A percentile compares a stretch with the other conserved stretches of the same genome.
phyloP scores from a whole-genome alignment of 2,888 invertebrate species.

The Mimumesa dahlbomi region DNA sequence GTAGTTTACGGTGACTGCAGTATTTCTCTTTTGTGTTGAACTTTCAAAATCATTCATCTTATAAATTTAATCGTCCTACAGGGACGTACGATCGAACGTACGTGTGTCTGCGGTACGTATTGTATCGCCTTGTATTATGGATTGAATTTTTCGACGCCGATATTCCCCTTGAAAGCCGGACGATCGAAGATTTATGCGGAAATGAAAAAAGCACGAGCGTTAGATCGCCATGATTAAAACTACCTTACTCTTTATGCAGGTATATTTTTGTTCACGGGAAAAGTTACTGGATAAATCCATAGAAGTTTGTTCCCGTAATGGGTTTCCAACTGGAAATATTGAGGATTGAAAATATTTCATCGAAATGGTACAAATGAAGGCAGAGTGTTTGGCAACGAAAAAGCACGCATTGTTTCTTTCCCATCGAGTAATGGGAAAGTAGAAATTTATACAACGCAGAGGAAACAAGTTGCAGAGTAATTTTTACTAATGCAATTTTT shows the following conservation, averaged over 20 bases:
- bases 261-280: too few relatives aligned
- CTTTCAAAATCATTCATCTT: neutral
- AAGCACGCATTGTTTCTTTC: neutral
- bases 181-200: too few relatives aligned
- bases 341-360: slow-evolving; percentile 35
- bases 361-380: slow-evolving; percentile 7
- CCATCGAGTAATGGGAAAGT: slow-evolving; percentile 1
- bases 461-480: too few relatives aligned
- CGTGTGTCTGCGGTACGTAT: slow-evolving; percentile 13
- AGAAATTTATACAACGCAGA: neutral
- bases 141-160: too few relatives aligned
- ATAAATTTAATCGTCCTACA: too few relatives aligned
- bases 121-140: too few relatives aligned
- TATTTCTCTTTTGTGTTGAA: neutral
- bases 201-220: too few relatives aligned
- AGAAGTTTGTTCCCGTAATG: slow-evolving; percentile 10
- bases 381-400: slow-evolving; percentile 9
- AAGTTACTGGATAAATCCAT: too few relatives aligned
- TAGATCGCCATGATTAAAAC: too few relatives aligned
- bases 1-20: slow-evolving; percentile 18
- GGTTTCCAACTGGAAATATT: slow-evolving; percentile 21
- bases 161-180: too few relatives aligned
- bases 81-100: neutral
- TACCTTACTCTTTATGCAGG: too few relatives aligned
- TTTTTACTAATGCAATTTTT: too few relatives aligned